Evolutionary conservation across 2,888 invertebrate species (phyloP).

Genomic region (Nysson spinosus): DNA sequence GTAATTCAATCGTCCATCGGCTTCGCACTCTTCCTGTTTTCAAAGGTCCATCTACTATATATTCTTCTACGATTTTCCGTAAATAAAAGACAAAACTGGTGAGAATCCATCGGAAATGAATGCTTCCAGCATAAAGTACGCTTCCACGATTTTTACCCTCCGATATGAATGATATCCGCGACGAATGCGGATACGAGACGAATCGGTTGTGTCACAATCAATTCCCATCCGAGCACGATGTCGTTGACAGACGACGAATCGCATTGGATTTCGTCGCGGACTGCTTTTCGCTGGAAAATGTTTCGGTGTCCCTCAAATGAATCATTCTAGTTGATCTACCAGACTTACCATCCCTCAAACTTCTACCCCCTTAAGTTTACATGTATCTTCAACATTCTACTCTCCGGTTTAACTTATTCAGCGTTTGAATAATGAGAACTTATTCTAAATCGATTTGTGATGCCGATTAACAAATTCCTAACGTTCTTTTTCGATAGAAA

Average conservation of each 20-base stretch:
- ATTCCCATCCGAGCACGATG: slow-evolving; percentile 37
- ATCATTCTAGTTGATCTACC: slow-evolving; percentile 21
- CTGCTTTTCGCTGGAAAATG: slow-evolving; percentile 12
- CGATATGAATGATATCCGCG: slow-evolving; percentile 52
- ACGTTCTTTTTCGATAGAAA: no score
- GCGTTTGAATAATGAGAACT: no score
- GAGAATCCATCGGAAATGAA: slow-evolving; percentile 31
- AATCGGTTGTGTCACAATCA: slow-evolving; percentile 51
- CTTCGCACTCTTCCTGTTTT: no score
- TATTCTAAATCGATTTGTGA: no score
- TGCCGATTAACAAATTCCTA: no score
- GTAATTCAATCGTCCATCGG: no score
- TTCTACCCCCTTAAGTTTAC: not conserved
- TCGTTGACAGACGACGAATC: slow-evolving; percentile 42
- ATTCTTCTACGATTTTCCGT: no score
- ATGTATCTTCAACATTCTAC: not conserved
- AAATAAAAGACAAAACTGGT: no score
- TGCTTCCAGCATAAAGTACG: slow-evolving; percentile 30
- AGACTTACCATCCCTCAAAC: slow-evolving; percentile 11
- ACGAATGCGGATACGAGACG: slow-evolving; percentile 46
- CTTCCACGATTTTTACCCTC: slow-evolving; percentile 45
- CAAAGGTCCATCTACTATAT: no score
- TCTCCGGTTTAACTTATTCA: no score
- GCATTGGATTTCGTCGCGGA: slow-evolving; percentile 24
- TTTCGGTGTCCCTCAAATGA: slow-evolving; percentile 39